These are phyloP conservation scores for Aplochiton taeniatus DNA, from an alignment of 2,797 vertebrate genomes.

Conservation along the genomic window DNA sequence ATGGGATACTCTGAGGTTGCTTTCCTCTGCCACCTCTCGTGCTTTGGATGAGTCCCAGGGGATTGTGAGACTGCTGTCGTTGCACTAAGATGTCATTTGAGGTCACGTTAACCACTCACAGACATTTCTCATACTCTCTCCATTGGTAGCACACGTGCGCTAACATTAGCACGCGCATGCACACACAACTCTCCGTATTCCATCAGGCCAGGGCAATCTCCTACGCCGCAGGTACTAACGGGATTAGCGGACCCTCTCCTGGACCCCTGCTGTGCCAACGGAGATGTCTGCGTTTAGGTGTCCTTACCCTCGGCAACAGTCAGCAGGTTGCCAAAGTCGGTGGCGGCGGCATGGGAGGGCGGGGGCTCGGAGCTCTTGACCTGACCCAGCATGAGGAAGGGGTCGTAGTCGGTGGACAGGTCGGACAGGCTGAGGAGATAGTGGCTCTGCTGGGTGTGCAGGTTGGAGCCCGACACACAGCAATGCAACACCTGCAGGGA, in stretches of 20 bases:
- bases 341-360: slow-evolving; percentile 69
- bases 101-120: slow-evolving; percentile 6
- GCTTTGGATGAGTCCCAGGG: slow-evolving; percentile 21
- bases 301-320: slow-evolving; percentile 92
- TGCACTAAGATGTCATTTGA: slow-evolving; percentile 4
- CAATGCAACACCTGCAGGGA: slow-evolving; percentile 88
- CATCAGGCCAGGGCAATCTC: slow-evolving; percentile 1
- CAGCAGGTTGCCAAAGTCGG: slow-evolving; percentile 88
- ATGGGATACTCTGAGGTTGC: slow-evolving; percentile 57
- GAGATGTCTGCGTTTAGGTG: not conserved
- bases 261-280: not conserved
- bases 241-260: not conserved
- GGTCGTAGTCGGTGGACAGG: slow-evolving; percentile 88
- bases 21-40: slow-evolving; percentile 38
- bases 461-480: slow-evolving; percentile 91
- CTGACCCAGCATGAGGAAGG: slow-evolving; percentile 85
- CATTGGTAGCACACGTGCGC: not conserved
- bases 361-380: slow-evolving; percentile 84
- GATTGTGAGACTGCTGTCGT: slow-evolving; percentile 1
- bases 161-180: not conserved
- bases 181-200: slow-evolving; percentile 2
- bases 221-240: slow-evolving; percentile 22
- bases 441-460: slow-evolving; percentile 92
- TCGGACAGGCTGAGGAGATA: slow-evolving; percentile 92
- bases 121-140: not conserved